phyloP scores from a whole-genome alignment of 2,888 invertebrate species.

The Pristionchus mayeri region DNA sequence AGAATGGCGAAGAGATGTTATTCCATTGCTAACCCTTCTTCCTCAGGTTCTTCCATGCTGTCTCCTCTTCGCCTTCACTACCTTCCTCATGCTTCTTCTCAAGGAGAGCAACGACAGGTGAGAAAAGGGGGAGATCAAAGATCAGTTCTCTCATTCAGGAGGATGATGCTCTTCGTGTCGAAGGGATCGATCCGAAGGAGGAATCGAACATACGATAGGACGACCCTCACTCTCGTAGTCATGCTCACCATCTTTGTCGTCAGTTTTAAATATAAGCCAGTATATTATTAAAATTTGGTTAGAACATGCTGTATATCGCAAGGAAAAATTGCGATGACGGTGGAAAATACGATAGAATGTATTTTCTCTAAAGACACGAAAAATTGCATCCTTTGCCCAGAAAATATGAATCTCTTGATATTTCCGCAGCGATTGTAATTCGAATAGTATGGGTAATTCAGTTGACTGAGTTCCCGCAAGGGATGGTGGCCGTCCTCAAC shows the following conservation, averaged over 20 bases:
- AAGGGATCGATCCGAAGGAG: conserved; percentile 45
- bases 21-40: too few relatives aligned
- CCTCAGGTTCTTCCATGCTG: conserved; percentile 53
- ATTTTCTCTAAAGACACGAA: not conserved
- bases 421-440: not conserved
- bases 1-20: not conserved
- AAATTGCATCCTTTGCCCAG: not conserved
- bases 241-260: conserved; percentile 51
- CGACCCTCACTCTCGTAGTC: conserved; percentile 52
- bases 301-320: too few relatives aligned
- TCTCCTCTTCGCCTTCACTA: conserved; percentile 53
- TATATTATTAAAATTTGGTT: too few relatives aligned
- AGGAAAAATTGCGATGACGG: too few relatives aligned
- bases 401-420: not conserved
- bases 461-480: conserved; percentile 83
- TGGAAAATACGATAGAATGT: too few relatives aligned
- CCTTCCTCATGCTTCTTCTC: conserved; percentile 50
- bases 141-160: not conserved
- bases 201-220: conserved; percentile 49
- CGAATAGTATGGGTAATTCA: conserved; percentile 80
- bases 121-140: not conserved
- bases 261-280: not conserved
- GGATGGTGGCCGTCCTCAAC: conserved; percentile 55
- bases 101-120: conserved; percentile 51
- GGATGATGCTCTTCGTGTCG: conserved; percentile 47